phyloP scores from a whole-genome alignment of 2,797 vertebrate species.

The Mormyrops boulengeri region DNA sequence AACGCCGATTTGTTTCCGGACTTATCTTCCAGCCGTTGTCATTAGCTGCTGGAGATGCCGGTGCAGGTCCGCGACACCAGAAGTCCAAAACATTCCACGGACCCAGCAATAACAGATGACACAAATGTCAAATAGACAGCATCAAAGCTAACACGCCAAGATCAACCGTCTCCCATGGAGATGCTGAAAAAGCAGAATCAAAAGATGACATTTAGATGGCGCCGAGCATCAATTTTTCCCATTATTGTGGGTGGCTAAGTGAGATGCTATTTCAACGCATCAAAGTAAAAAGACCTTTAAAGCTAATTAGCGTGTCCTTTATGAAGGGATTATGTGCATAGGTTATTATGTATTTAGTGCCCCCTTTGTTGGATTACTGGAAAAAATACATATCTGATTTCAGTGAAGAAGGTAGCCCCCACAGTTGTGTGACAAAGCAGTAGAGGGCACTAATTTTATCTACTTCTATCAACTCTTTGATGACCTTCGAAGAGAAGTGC shows the following conservation, averaged over 20 bases:
- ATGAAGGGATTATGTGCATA: conserved; percentile 49
- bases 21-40: neutral
- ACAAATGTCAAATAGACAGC: conserved; percentile 47
- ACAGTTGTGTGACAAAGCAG: neutral
- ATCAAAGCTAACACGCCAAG: conserved; percentile 46
- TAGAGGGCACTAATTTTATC: neutral
- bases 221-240: conserved; percentile 33
- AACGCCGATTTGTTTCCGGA: neutral
- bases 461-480: neutral
- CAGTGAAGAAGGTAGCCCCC: neutral
- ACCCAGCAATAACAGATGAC: conserved; percentile 46
- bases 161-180: conserved; percentile 39
- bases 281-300: conserved; percentile 61
- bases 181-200: conserved; percentile 44
- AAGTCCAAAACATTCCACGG: conserved; percentile 28
- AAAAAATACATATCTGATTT: neutral
- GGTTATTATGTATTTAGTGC: conserved; percentile 43
- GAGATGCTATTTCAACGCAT: conserved; percentile 43
- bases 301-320: conserved; percentile 66
- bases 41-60: neutral
- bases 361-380: conserved; percentile 22
- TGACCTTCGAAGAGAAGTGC: neutral
- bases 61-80: neutral
- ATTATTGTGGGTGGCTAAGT: conserved; percentile 38
- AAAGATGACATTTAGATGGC: conserved; percentile 49